Base-by-base conservation (phyloP, 2,113 vertebrate genomes). In the Pelvicachromis taeniatus region DNA sequence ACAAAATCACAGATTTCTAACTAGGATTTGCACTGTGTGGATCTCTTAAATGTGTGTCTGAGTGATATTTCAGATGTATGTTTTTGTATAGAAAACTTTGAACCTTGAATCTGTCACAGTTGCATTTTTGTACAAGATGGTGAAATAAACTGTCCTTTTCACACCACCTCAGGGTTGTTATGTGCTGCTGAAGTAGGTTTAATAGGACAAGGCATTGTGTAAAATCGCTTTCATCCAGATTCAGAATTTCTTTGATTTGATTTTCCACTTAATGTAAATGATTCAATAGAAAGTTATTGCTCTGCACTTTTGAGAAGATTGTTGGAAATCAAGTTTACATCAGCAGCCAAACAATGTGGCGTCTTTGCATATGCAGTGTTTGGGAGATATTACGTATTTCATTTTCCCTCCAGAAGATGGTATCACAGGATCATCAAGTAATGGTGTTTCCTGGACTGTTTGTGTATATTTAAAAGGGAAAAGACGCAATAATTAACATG, bases 81-180 rank as follows among this genome's bases (percentile, higher is more conserved):
- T 87, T 88, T 94, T 92, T 91, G 79, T 90, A 87, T 84, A 48
- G 56, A 85, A 80, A 54, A 54, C 5, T 5, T 21, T 26, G 12
- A 86, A 52, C 77, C 78, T 85, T 55, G 1, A 91, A 89, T 21
- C 3, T 82, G 81, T 58, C 79, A 56, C 48, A 45, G 59, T 86
- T 87, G 53, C 77, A 65, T 91, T 94, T 96, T 95, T 94, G 80
- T 95, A 95, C 85, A 38, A 87, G 87, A 53, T 88, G 63, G 59
- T 85, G 78, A 91, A 96, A 95, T 95, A 95, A 95, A 95, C 79
- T 29, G 77, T 86, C 53, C 48, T 94, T 95, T 94, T 88, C 92
- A 92, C 81, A 91, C n/a, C 31, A 31, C 5, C 8, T 31, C 84
- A 82, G 21, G 7, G 17, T 59, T 2, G 6, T 81, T 78, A 6